Conservation (phyloP, 92 coral and sea anemone species). For the Chrysogorgia sp. region DNA sequence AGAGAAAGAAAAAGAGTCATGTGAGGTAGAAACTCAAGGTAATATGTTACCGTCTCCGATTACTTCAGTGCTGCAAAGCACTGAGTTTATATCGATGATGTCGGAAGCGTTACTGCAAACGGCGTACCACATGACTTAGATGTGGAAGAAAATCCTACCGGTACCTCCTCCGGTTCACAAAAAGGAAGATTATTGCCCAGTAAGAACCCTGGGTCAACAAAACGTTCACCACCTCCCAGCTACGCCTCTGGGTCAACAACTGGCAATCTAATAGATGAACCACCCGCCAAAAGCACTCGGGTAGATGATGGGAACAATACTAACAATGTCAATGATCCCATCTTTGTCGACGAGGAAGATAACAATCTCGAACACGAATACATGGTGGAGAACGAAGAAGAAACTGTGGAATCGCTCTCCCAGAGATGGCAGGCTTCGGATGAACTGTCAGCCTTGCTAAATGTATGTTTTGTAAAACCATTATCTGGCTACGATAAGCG, state of each 20-base stretch:
- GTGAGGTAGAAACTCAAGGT: too few species aligned
- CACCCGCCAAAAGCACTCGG: slow-evolving; percentile 46
- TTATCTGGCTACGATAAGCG: slow-evolving; percentile 48
- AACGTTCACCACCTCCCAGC: slow-evolving; percentile 41
- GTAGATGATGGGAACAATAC: too few species aligned
- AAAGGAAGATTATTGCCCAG: slow-evolving; percentile 47
- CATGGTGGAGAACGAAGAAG: too few species aligned
- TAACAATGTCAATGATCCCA: background rate
- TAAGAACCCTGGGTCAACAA: slow-evolving; percentile 54
- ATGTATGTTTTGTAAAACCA: slow-evolving; percentile 48
- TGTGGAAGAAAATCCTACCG: too few species aligned
- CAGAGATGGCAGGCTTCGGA: slow-evolving; percentile 61
- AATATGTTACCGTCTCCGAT: too few species aligned
- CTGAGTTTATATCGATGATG: too few species aligned
- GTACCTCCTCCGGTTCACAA: slow-evolving; percentile 53
- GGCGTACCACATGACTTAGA: too few species aligned
- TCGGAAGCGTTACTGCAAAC: slow-evolving; percentile 34
- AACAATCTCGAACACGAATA: too few species aligned
- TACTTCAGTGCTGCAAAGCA: too few species aligned
- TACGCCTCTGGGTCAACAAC: slow-evolving; percentile 56
- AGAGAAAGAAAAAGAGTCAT: too few species aligned
- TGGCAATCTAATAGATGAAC: slow-evolving; percentile 40
- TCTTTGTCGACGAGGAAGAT: slow-evolving; percentile 15
- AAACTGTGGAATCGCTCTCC: slow-evolving; percentile 41
- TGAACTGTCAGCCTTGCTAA: slow-evolving; percentile 48